Evolutionary conservation across 2,888 invertebrate species (phyloP).

Genomic region (Nematopogon swammerdamellus): DNA sequence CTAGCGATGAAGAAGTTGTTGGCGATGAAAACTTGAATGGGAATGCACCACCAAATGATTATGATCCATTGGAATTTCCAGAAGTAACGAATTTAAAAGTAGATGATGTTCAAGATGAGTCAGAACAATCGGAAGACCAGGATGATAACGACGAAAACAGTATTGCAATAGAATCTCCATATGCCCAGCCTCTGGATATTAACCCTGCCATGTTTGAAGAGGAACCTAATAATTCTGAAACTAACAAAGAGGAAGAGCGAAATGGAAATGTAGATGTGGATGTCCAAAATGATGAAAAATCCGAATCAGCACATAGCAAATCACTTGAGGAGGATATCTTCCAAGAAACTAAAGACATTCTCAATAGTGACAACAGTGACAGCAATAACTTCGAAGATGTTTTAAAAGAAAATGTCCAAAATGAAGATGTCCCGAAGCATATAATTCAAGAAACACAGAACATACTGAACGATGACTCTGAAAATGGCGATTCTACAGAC

Average conservation of each 20-base stretch:
- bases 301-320: not conserved
- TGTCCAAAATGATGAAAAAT: no score
- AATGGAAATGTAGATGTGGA: no score
- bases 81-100: no score
- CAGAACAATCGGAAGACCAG: no score
- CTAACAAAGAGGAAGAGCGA: no score
- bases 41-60: not conserved
- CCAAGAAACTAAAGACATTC: conserved; percentile 15
- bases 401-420: not conserved
- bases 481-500: no score
- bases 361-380: conserved; percentile 13
- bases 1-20: not conserved
- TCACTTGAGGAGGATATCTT: not conserved
- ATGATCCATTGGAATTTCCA: not conserved
- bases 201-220: not conserved
- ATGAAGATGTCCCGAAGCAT: not conserved
- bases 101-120: no score
- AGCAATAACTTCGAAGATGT: not conserved
- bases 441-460: no score
- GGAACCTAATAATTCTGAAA: not conserved
- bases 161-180: not conserved
- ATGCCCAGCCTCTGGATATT: not conserved
- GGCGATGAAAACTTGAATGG: not conserved
- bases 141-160: no score
- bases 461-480: no score